Base-by-base conservation (phyloP, 2,888 invertebrate species). In the Morinoia aosen region DNA sequence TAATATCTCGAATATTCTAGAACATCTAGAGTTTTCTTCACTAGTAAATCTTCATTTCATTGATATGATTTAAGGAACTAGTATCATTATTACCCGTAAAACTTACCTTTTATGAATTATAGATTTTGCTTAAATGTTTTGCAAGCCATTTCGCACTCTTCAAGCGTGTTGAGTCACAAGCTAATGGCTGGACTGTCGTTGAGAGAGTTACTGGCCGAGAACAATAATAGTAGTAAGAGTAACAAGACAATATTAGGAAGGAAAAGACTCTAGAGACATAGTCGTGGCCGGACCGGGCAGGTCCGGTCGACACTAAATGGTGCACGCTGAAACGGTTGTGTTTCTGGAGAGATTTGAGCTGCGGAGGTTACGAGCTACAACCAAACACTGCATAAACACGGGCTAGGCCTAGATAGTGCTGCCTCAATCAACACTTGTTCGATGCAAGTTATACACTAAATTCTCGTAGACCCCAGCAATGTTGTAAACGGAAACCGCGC, bases 321-420 rank as follows among this genome's bases (percentile, higher is more conserved):
- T 76, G 25, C 76, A 76, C 76, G 76, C 76, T 10, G 76, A 33
- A 76, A 76, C 76, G 76, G 76, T 76, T 76, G 76, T 76, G 76
- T 76, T 76, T 76, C 76, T 76, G 76, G 76, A 76, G 76, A 76
- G 76, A 76, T 76, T 76, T 76, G 76, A 76, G 76, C 76, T 76
- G 76, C 33, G 76, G 33, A 76, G 76, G 76, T 76, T 76, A 76
- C 25, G 33, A 33, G 76, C 76, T 33, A 76, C 76, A 76, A 76
- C 76, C 25, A 33, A 76, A 76, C 76, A 33, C 8, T 76, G 25
- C 76, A 76, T 76, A 76, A 76, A 19, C 25, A 64, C 12, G 64
- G 25, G 64, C 64, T 76, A 76, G 76, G 12, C 76, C 76, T 25
- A 33, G 76, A 33, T 76, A 12, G 25, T 76, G 33, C 12, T 76